Percentiles rank a stretch among this genome's conserved stretches.
These are phyloP conservation scores for Drosophila repletoides DNA, from an alignment of 1,140 invertebrate genomes.

Conservation along the genomic window DNA sequence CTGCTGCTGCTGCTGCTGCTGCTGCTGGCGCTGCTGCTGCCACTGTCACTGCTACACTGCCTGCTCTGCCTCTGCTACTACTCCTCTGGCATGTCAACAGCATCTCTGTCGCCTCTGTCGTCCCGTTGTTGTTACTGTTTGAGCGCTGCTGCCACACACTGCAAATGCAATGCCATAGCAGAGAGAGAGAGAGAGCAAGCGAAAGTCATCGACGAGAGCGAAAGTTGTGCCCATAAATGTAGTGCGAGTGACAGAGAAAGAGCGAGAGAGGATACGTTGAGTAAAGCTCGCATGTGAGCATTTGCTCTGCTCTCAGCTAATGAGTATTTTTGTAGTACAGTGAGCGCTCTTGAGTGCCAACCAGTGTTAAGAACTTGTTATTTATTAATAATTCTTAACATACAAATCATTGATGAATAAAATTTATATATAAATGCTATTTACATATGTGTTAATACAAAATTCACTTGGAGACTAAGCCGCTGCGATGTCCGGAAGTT, in stretches of 20 bases:
- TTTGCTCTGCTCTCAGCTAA: slow-evolving; percentile 7
- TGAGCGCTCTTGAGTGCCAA: too few species aligned
- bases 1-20: slow-evolving; percentile 1
- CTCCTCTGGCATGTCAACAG: slow-evolving; percentile 23
- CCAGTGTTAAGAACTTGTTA: too few species aligned
- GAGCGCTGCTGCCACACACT: slow-evolving; percentile 18
- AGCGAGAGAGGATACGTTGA: background rate
- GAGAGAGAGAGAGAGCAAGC: background rate
- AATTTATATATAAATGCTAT: too few species aligned
- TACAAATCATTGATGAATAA: too few species aligned
- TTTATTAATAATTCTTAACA: too few species aligned
- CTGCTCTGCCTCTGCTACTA: slow-evolving; percentile 8
- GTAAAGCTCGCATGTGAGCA: slow-evolving; percentile 9
- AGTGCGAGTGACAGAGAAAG: background rate
- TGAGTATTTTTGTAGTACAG: slow-evolving; percentile 35
- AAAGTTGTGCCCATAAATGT: slow-evolving; percentile 36
- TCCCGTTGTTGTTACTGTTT: slow-evolving; percentile 14
- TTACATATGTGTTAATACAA: too few species aligned
- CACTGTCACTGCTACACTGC: background rate
- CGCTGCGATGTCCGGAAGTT: too few species aligned
- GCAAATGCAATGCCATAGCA: slow-evolving; percentile 27
- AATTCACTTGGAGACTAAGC: too few species aligned
- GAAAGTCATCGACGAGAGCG: slow-evolving; percentile 15
- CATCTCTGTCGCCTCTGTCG: slow-evolving; percentile 6
- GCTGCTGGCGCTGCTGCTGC: background rate